Conservation (phyloP, 2,888 invertebrate genomes). For the Eupelmus urozonus region DNA sequence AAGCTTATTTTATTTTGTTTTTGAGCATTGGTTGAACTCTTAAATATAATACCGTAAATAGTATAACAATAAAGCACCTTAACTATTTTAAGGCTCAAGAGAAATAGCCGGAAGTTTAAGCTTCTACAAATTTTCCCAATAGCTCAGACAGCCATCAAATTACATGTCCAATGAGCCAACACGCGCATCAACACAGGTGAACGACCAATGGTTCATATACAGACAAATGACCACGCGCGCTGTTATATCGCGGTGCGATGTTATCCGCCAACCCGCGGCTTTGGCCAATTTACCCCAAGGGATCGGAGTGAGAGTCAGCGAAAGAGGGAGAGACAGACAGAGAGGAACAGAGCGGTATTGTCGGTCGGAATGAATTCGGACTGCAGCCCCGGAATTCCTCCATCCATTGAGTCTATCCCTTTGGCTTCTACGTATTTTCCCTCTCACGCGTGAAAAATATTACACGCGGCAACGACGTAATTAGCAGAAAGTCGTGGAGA, state of each 20-base stretch:
- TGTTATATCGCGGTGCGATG: slow-evolving; percentile 64
- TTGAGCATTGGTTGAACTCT: too few species aligned
- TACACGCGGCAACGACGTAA: slow-evolving; percentile 5
- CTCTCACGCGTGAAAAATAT: slow-evolving; percentile 25
- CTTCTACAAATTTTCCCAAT: too few species aligned
- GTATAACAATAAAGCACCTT: too few species aligned
- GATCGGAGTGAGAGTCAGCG: slow-evolving; percentile 61
- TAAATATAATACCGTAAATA: too few species aligned
- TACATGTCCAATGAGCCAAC: too few species aligned
- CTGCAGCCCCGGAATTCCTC: background rate
- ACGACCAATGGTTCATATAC: background rate
- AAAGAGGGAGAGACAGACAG: background rate
- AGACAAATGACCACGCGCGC: background rate
- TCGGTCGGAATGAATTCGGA: slow-evolving; percentile 27
- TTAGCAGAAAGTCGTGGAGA: slow-evolving; percentile 25
- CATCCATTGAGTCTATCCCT: background rate
- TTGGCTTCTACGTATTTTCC: background rate
- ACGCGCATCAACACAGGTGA: too few species aligned
- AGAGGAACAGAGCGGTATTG: slow-evolving; percentile 15
- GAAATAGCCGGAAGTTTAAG: too few species aligned
- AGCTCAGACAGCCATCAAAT: too few species aligned
- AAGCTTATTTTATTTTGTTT: too few species aligned
- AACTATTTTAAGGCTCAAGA: too few species aligned
- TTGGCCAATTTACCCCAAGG: slow-evolving; percentile 76
- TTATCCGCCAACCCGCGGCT: slow-evolving; percentile 76